These are phyloP conservation scores for Aelia acuminata DNA, from an alignment of 2,888 invertebrate genomes.

Conservation along the genomic window DNA sequence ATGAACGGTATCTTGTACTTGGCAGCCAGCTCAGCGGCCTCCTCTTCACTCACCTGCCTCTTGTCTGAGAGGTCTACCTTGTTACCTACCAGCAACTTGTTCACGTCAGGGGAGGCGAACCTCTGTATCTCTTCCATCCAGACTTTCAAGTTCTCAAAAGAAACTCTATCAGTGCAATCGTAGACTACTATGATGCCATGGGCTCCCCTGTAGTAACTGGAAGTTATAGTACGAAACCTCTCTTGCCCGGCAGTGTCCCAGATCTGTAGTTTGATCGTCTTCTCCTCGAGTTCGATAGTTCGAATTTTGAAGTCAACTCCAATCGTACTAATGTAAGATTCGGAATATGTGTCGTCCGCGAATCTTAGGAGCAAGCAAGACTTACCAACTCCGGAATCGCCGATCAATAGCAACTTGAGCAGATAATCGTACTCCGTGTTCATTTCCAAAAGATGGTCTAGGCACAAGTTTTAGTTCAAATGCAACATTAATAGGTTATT, in stretches of 20 bases:
- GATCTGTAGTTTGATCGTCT: slow-evolving; percentile 63
- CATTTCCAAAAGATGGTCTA: background rate
- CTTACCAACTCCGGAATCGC: slow-evolving; percentile 64
- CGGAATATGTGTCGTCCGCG: slow-evolving; percentile 62
- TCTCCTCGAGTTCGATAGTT: slow-evolving; percentile 61
- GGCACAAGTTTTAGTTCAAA: slow-evolving; percentile 41
- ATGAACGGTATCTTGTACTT: slow-evolving; percentile 59
- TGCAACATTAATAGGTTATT: background rate
- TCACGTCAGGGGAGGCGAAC: slow-evolving; percentile 61
- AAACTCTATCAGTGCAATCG: slow-evolving; percentile 61
- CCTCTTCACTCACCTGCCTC: slow-evolving; percentile 54
- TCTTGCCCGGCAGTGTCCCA: slow-evolving; percentile 64
- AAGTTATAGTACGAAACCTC: slow-evolving; percentile 63
- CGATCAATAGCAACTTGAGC: slow-evolving; percentile 61
- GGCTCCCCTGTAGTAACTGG: slow-evolving; percentile 63
- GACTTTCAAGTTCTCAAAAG: slow-evolving; percentile 60
- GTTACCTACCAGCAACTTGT: slow-evolving; percentile 62
- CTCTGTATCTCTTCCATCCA: slow-evolving; percentile 64
- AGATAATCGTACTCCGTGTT: slow-evolving; percentile 61
- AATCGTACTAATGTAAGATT: slow-evolving; percentile 63
- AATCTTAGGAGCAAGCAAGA: slow-evolving; percentile 63
- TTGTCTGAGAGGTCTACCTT: slow-evolving; percentile 60
- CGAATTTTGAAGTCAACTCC: slow-evolving; percentile 64
- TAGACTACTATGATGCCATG: slow-evolving; percentile 63
- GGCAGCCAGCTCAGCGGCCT: slow-evolving; percentile 55